phyloP scores from a whole-genome alignment of 2,113 vertebrate species.

The Gila orcuttii region DNA sequence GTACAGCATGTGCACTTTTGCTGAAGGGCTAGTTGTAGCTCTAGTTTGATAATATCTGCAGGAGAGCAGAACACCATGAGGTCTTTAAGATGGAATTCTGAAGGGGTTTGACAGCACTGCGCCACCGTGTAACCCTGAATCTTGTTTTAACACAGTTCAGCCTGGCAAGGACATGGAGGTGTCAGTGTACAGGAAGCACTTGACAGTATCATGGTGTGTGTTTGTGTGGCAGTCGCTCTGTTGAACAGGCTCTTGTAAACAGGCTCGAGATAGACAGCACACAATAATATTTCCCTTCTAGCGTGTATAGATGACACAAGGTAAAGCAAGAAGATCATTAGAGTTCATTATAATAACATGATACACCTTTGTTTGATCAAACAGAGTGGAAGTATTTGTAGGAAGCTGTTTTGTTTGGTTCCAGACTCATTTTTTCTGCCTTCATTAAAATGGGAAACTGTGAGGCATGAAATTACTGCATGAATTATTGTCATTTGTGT shows the following conservation, averaged over 20 bases:
- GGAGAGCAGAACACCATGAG: constrained; percentile 2
- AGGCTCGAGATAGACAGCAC: neutral
- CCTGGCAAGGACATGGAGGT: constrained; percentile 21
- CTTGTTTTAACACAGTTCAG: constrained; percentile 17
- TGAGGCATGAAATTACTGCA: constrained; percentile 45
- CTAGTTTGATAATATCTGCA: constrained; percentile 19
- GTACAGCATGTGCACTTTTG: constrained; percentile 5
- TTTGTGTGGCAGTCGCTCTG: neutral
- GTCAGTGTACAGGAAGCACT: neutral
- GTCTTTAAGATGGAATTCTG: constrained; percentile 9
- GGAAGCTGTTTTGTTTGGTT: neutral
- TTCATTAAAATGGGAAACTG: constrained; percentile 24
- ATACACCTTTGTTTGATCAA: constrained; percentile 19
- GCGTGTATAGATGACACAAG: neutral
- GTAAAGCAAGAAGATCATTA: neutral
- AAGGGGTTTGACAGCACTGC: constrained; percentile 15
- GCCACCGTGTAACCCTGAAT: constrained; percentile 16
- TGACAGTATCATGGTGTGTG: constrained; percentile 10
- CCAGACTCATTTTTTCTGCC: neutral
- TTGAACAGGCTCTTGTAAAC: neutral
- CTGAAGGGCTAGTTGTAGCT: neutral
- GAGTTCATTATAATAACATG: neutral
- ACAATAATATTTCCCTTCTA: neutral
- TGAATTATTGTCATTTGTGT: constrained; percentile 32
- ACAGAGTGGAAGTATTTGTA: constrained; percentile 20